Evolutionary conservation across 2,888 invertebrate genomes (phyloP).

Genomic region (Strigamia crassipes): DNA sequence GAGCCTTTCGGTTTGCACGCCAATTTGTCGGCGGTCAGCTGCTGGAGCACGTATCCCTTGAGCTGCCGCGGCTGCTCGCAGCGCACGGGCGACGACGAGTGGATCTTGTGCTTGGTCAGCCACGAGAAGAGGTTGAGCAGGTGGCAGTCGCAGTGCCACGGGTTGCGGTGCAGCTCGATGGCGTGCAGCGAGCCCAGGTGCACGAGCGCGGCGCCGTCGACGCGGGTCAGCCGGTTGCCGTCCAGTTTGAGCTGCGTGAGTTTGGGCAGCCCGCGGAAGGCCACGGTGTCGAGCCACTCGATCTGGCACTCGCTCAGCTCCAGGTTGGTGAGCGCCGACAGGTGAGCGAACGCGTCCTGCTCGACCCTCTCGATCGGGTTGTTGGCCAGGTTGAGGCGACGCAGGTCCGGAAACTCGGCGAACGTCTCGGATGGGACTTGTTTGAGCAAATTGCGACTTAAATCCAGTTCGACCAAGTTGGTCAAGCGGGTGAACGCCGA

Average conservation of each 20-base stretch:
- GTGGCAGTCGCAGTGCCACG: slow-evolving; percentile 87
- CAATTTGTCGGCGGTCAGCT: slow-evolving; percentile 78
- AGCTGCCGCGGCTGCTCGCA: slow-evolving; percentile 63
- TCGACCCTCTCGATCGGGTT: slow-evolving; percentile 80
- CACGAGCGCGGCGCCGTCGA: slow-evolving; percentile 66
- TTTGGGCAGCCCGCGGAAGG: slow-evolving; percentile 78
- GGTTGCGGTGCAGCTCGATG: slow-evolving; percentile 82
- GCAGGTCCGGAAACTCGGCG: slow-evolving; percentile 75
- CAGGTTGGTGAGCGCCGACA: slow-evolving; percentile 74
- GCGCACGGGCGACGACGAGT: slow-evolving; percentile 75
- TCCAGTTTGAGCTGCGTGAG: slow-evolving; percentile 84
- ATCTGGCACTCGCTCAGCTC: slow-evolving; percentile 82
- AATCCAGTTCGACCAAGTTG: slow-evolving; percentile 85
- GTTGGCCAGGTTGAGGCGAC: slow-evolving; percentile 78
- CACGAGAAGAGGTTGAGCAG: slow-evolving; percentile 79
- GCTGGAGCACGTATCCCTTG: slow-evolving; percentile 70
- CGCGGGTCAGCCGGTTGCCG: slow-evolving; percentile 76
- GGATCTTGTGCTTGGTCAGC: slow-evolving; percentile 70
- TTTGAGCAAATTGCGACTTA: slow-evolving; percentile 79
- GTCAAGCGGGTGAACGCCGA: slow-evolving; percentile 78
- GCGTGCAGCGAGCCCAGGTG: slow-evolving; percentile 65
- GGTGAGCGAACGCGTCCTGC: slow-evolving; percentile 57
- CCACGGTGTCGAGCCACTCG: slow-evolving; percentile 74
- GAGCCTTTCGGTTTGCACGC: slow-evolving; percentile 82
- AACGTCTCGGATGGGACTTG: slow-evolving; percentile 79